phyloP scores from a whole-genome alignment of 2,797 vertebrate genomes.

The Tokudaia tokunoshimensis region DNA sequence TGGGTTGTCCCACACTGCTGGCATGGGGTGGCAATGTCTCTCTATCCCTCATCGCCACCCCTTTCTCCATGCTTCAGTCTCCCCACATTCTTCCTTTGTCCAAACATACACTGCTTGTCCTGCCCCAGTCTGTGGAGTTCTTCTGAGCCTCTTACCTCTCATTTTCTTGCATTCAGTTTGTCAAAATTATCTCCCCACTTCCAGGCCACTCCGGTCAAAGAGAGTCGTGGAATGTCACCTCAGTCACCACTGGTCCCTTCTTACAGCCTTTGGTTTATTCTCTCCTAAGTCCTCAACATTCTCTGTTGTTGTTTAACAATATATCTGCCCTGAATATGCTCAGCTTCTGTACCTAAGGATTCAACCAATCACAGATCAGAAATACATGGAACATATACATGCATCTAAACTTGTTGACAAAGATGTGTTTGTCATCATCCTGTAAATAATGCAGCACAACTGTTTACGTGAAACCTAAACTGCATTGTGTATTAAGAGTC shows the following conservation, averaged over 20 bases:
- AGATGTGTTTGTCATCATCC: not conserved
- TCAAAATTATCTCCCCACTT: not conserved
- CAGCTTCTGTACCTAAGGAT: not conserved
- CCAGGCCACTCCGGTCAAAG: not conserved
- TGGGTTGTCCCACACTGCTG: rapidly evolving
- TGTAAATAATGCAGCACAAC: not conserved
- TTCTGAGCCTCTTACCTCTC: not conserved
- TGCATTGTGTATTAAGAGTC: not conserved
- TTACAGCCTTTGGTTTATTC: not conserved
- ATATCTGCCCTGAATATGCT: no score
- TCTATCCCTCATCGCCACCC: rapidly evolving
- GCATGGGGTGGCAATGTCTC: not conserved
- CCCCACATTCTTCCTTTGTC: no score
- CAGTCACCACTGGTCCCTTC: not conserved
- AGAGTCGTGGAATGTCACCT: not conserved
- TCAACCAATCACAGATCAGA: not conserved
- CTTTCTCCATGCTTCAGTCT: no score
- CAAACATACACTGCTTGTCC: not conserved
- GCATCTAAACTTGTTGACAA: not conserved
- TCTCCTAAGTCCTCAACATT: rapidly evolving
- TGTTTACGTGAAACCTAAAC: not conserved
- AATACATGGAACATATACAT: not conserved
- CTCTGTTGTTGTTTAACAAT: not conserved
- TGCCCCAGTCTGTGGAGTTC: not conserved
- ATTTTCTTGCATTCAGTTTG: not conserved